Conservation (phyloP, 1,140 invertebrate species). For the Caenorhabditis remanei region DNA sequence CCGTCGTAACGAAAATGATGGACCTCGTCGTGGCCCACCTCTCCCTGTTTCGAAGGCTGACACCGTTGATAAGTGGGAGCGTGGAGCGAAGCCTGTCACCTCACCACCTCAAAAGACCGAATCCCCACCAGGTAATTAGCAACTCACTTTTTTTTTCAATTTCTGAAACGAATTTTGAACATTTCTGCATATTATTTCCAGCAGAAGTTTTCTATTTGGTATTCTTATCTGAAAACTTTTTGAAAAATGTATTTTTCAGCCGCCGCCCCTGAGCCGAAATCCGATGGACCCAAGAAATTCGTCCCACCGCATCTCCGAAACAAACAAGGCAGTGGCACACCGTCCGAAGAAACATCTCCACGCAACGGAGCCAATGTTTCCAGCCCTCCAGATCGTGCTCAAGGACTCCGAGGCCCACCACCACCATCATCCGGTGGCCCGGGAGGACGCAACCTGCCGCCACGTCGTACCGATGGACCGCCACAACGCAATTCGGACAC, state of each 20-base stretch:
- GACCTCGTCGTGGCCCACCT: not conserved
- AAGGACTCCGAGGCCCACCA: conserved; percentile 38
- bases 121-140: not conserved
- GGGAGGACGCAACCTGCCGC: not conserved
- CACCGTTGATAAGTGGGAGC: conserved; percentile 10
- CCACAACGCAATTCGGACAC: not conserved
- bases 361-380: too few relatives aligned
- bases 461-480: conserved; percentile 15
- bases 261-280: not conserved
- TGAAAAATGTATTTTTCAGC: not conserved
- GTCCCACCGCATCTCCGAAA: conserved; percentile 2
- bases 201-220: too few relatives aligned
- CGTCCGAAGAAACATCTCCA: too few relatives aligned
- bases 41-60: conserved; percentile 26
- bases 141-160: too few relatives aligned
- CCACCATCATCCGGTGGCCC: not conserved
- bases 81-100: not conserved
- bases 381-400: not conserved
- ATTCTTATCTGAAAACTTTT: too few relatives aligned
- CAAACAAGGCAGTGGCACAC: not conserved
- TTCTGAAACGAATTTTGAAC: too few relatives aligned
- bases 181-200: too few relatives aligned
- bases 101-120: not conserved
- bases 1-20: not conserved
- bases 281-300: conserved; percentile 1